Conservation (phyloP, 2,888 invertebrate genomes). For the Drosophila silvestris region DNA sequence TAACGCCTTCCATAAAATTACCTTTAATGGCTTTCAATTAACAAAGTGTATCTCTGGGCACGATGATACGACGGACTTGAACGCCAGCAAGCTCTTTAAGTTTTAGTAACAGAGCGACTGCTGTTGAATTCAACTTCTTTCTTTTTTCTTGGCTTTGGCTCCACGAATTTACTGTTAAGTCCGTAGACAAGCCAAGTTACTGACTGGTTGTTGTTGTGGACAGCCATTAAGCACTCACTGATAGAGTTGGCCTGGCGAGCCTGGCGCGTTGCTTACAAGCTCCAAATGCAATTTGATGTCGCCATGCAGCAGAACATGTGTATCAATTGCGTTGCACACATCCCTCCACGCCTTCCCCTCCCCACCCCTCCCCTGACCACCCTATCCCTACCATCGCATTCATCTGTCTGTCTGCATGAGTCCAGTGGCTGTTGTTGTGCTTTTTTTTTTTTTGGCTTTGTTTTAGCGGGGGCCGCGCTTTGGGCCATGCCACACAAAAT, state of each 20-base stretch:
- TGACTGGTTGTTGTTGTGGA: conserved; percentile 1
- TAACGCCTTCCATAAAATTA: conserved; percentile 86
- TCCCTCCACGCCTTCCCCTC: background rate
- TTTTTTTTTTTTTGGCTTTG: background rate
- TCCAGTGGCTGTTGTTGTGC: conserved; percentile 27
- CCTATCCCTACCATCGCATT: background rate
- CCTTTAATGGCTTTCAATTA: conserved; percentile 86
- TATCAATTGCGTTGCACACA: conserved; percentile 65
- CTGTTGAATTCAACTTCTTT: conserved; percentile 23
- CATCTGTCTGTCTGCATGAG: conserved; percentile 43
- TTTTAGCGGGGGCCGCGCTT: conserved; percentile 22
- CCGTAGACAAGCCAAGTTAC: conserved; percentile 23
- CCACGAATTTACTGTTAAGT: conserved; percentile 67
- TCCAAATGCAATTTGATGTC: conserved; percentile 77
- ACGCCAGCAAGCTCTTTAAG: conserved; percentile 26
- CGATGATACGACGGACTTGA: conserved; percentile 61
- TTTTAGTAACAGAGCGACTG: conserved; percentile 31
- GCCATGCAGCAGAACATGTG: conserved; percentile 83
- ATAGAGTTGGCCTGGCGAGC: conserved; percentile 30
- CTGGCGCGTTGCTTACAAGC: conserved; percentile 49
- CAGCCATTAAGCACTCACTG: conserved; percentile 51
- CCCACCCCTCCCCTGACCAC: rapidly evolving
- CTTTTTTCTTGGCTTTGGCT: conserved; percentile 28
- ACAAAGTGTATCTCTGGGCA: conserved; percentile 83
- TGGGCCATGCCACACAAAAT: conserved; percentile 53